A percentile compares a stretch with the other conserved stretches of the same genome.
phyloP scores from a whole-genome alignment of 2,797 vertebrate genomes.

The Clarias laeviceps region DNA sequence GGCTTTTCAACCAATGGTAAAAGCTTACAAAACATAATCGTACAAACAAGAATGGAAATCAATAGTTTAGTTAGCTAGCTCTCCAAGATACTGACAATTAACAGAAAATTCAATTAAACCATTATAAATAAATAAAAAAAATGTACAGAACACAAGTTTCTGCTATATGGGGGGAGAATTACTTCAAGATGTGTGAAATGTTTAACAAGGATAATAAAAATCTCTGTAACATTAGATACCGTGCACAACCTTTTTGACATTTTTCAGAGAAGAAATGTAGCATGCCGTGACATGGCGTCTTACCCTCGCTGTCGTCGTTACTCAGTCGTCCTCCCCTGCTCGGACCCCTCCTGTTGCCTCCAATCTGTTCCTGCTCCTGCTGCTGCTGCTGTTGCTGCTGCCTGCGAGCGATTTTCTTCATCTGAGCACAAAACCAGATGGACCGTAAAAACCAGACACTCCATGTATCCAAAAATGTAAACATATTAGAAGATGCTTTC shows the following conservation, averaged over 20 bases:
- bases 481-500: neutral
- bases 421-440: slow-evolving; percentile 69
- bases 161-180: neutral
- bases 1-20: neutral
- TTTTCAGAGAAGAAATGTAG: neutral
- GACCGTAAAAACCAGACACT: neutral
- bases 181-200: neutral
- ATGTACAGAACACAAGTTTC: neutral
- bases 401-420: slow-evolving; percentile 90
- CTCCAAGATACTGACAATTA: neutral
- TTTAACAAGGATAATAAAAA: neutral
- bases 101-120: neutral
- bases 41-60: neutral
- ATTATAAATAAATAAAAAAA: neutral
- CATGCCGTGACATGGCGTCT: slow-evolving; percentile 18
- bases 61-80: neutral
- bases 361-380: slow-evolving; percentile 86
- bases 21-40: neutral
- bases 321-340: slow-evolving; percentile 83
- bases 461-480: neutral
- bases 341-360: slow-evolving; percentile 76
- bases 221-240: too few relatives aligned
- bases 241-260: neutral
- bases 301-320: slow-evolving; percentile 89
- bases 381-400: slow-evolving; percentile 86